Base-by-base conservation (phyloP, 2,797 vertebrate species). In the Cyprinodon diabolis region DNA sequence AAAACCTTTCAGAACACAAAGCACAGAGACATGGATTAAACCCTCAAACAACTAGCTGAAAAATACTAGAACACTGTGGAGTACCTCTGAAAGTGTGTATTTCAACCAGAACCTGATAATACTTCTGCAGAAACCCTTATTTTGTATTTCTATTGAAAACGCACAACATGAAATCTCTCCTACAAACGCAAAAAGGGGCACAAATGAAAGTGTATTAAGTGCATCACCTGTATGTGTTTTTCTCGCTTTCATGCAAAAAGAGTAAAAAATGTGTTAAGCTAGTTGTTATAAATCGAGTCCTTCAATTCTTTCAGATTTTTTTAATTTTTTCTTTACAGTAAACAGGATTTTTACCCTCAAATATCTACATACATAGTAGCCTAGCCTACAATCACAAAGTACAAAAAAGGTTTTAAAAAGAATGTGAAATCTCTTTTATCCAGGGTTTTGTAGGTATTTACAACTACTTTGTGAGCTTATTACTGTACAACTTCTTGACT, bases 251-350 rank as follows among this genome's bases (percentile, higher is more conserved):
- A 76, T 67, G 48, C 30, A 75, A 75, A 75, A 72, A 66, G 52
- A 11, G 17, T 25, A 57, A 21, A 49, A 58, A 66, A 65, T 74
- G 52, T 47, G 57, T n/a, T 19, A 70, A 62, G 51, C 69, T 56
- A 66, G 45, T 78, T 15, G 4, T 57, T 63, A 55, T 76, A 77
- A 81, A 80, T 52, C 58, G 2, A 30, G 30, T 72, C n/a, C 69
- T 15, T 17, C 25, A 58, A 23, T 8, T 52, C 8, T 52, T 30
- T 2, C 5, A 52, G 6, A 19, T 52, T 51, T 51, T 51, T 6
- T 19, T 21, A 19, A 5, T 7, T 5, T 19, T 8, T 52, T 5
- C 51, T 17, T 51, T 51, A 51, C 15, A 6, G 1, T 6, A 52
- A 52, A 52, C 17, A 21, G 4, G 19, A 1, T 21, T 52, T 21